Evolutionary conservation across 2,113 vertebrate species (phyloP).

Genomic region (Antechinus stuartii): DNA sequence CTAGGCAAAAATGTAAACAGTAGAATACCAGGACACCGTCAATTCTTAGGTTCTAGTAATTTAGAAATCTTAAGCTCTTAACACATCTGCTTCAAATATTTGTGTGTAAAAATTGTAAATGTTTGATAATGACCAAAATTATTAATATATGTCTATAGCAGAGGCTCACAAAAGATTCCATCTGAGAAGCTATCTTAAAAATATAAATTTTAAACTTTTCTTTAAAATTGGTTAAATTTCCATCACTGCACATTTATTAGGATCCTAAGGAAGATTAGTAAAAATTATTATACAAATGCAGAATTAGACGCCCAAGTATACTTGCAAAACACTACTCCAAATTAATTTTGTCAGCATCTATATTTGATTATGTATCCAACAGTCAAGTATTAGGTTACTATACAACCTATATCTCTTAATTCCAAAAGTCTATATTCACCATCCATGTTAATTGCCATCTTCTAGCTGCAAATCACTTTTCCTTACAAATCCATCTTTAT

Average conservation of each 20-base stretch:
- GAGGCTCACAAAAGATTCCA: too few species aligned
- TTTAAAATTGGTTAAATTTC: too few species aligned
- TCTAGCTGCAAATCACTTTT: background rate
- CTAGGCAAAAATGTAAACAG: conserved; percentile 33
- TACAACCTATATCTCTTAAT: background rate
- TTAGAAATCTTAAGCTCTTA: conserved; percentile 53
- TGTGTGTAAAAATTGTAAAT: conserved; percentile 28
- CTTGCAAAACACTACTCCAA: background rate
- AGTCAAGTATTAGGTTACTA: background rate
- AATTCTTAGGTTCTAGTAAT: conserved; percentile 56
- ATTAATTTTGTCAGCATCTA: background rate
- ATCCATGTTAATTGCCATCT: background rate
- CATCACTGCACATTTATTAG: too few species aligned
- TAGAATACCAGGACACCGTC: conserved; percentile 40
- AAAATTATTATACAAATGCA: background rate
- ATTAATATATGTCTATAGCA: too few species aligned
- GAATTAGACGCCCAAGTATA: background rate
- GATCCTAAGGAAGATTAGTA: background rate
- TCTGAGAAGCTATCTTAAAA: too few species aligned
- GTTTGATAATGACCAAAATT: background rate
- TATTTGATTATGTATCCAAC: background rate
- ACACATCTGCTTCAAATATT: conserved; percentile 58
- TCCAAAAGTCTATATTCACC: background rate
- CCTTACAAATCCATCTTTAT: background rate
- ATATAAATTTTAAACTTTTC: too few species aligned